Conservation (phyloP, 2,888 invertebrate species). For the Gerris lacustris region DNA sequence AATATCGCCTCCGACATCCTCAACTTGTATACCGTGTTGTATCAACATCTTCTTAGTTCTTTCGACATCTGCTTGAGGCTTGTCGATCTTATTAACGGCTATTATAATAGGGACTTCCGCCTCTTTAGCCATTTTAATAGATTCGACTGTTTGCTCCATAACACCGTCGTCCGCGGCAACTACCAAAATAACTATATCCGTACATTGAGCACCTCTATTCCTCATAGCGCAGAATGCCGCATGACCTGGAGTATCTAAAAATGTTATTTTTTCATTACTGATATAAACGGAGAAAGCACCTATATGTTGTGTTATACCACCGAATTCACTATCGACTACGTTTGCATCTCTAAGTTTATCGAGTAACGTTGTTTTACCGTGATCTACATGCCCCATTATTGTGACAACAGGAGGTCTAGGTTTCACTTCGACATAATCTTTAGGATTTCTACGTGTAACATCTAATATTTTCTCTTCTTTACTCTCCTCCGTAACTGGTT, state of each 20-base stretch:
- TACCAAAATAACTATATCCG: slow-evolving; percentile 88
- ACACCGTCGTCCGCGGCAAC: slow-evolving; percentile 99
- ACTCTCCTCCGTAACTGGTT: slow-evolving; percentile 40
- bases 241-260: slow-evolving; percentile 97
- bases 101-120: slow-evolving; percentile 84
- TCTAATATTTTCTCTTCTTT: slow-evolving; percentile 30
- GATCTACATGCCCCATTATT: slow-evolving; percentile 99
- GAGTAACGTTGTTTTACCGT: slow-evolving; percentile 94
- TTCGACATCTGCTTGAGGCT: slow-evolving; percentile 75
- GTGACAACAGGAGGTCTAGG: slow-evolving; percentile 87
- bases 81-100: slow-evolving; percentile 97
- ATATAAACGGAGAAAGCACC: slow-evolving; percentile 79
- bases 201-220: slow-evolving; percentile 80
- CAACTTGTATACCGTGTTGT: slow-evolving; percentile 66
- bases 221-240: slow-evolving; percentile 94
- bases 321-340: slow-evolving; percentile 85
- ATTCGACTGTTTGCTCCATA: slow-evolving; percentile 93
- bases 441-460: slow-evolving; percentile 25
- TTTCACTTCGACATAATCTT: slow-evolving; percentile 39
- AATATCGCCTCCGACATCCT: slow-evolving; percentile 81
- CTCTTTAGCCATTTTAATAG: slow-evolving; percentile 70
- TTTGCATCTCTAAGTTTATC: slow-evolving; percentile 75
- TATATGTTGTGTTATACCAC: slow-evolving; percentile 98
- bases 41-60: slow-evolving; percentile 57
- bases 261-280: slow-evolving; percentile 59